These are phyloP conservation scores for Manacus vitellinus DNA, from an alignment of 2,113 vertebrate genomes.

Conservation along the genomic window DNA sequence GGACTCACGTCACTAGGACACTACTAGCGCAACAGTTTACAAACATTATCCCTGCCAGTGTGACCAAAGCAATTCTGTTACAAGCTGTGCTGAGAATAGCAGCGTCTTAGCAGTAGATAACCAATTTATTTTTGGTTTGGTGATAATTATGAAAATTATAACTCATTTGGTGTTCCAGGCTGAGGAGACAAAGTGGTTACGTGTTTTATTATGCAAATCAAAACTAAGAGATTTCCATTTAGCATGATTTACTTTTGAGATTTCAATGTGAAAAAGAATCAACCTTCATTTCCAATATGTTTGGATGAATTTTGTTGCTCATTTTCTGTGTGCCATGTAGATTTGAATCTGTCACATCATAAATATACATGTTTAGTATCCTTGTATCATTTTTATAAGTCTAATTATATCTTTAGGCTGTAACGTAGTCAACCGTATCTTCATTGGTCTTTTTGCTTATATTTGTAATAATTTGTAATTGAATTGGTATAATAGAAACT, in stretches of 20 bases:
- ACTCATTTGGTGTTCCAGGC: background rate
- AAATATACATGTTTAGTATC: background rate
- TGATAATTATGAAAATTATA: background rate
- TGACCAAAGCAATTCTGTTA: background rate
- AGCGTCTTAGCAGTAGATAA: background rate
- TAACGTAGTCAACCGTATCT: accelerated
- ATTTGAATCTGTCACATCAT: background rate
- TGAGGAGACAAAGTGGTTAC: background rate
- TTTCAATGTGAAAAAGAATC: background rate
- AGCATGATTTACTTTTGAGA: background rate
- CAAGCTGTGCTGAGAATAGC: background rate
- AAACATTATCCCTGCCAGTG: background rate
- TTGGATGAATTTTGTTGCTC: background rate
- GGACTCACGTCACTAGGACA: background rate
- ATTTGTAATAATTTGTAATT: background rate
- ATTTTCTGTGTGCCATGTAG: background rate
- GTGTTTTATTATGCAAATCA: background rate
- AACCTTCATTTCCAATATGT: background rate
- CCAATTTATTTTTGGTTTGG: background rate
- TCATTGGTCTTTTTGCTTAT: background rate
- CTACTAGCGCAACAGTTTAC: background rate
- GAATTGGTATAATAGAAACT: background rate
- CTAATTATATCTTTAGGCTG: background rate
- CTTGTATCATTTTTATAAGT: background rate
- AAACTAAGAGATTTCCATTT: background rate